These are phyloP conservation scores for Mythimna impura DNA, from an alignment of 2,888 invertebrate species.

Conservation along the genomic window DNA sequence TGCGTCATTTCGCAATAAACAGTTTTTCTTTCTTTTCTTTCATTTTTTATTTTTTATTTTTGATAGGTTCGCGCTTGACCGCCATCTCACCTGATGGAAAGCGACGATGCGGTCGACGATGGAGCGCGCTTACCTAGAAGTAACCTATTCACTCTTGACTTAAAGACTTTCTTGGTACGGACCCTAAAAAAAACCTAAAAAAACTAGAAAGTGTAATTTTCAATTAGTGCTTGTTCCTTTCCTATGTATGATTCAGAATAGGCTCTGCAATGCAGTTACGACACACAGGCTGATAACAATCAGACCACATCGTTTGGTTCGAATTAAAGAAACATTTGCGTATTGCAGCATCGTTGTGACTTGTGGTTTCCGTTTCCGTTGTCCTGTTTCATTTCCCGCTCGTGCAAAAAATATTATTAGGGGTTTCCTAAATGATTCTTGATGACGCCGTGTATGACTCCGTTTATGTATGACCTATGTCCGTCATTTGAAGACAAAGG, in stretches of 20 bases:
- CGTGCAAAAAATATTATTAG: constrained; percentile 12
- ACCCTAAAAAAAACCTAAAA: too few species aligned
- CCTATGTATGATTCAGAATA: neutral
- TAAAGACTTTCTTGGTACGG: too few species aligned
- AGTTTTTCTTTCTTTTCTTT: too few species aligned
- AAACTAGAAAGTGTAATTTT: neutral
- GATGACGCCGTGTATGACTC: neutral
- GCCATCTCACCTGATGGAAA: too few species aligned
- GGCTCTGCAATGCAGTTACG: neutral
- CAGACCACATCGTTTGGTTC: constrained; percentile 24
- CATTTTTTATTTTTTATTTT: too few species aligned
- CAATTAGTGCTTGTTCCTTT: neutral
- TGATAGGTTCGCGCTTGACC: too few species aligned
- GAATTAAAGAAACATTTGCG: constrained; percentile 36
- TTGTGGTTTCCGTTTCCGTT: constrained; percentile 32
- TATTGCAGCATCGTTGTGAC: constrained; percentile 21
- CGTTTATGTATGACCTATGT: neutral
- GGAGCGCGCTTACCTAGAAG: too few species aligned
- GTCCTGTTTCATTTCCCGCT: constrained; percentile 21
- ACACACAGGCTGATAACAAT: neutral
- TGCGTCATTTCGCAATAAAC: too few species aligned
- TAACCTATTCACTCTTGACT: too few species aligned
- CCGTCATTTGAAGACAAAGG: too few species aligned
- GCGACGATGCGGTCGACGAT: too few species aligned
- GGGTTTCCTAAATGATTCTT: constrained; percentile 18